Evolutionary conservation across 2,113 vertebrate genomes (phyloP).

Genomic region (Ifrita kowaldi): DNA sequence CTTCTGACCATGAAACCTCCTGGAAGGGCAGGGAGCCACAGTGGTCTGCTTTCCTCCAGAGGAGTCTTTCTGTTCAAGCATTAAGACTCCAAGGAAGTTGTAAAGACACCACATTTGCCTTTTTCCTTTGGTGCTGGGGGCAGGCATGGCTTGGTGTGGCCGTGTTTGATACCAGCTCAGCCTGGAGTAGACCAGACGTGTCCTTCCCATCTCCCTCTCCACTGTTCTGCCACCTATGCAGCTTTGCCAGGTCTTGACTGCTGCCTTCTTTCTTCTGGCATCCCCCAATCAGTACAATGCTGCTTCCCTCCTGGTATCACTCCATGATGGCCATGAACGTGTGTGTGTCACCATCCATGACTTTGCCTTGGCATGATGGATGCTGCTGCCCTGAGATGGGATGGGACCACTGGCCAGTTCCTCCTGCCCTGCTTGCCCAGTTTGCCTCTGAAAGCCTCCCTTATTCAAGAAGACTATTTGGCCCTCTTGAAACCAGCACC

Average conservation of each 20-base stretch:
- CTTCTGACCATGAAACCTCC: neutral
- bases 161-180: neutral
- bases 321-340: neutral
- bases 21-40: neutral
- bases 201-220: neutral
- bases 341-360: neutral
- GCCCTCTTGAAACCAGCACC: neutral
- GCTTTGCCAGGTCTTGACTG: neutral
- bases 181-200: accelerated
- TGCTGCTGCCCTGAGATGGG: neutral
- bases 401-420: neutral
- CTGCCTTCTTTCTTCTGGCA: neutral
- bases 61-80: neutral
- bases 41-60: neutral
- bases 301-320: neutral
- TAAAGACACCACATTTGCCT: neutral
- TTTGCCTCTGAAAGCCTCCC: neutral
- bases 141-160: neutral
- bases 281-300: neutral
- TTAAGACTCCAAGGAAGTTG: neutral
- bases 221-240: neutral
- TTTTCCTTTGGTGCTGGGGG: neutral
- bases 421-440: accelerated
- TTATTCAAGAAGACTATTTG: neutral
- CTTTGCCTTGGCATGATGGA: neutral